Conservation (phyloP, 2,797 vertebrate species). For the Crocodylus rhombifer region DNA sequence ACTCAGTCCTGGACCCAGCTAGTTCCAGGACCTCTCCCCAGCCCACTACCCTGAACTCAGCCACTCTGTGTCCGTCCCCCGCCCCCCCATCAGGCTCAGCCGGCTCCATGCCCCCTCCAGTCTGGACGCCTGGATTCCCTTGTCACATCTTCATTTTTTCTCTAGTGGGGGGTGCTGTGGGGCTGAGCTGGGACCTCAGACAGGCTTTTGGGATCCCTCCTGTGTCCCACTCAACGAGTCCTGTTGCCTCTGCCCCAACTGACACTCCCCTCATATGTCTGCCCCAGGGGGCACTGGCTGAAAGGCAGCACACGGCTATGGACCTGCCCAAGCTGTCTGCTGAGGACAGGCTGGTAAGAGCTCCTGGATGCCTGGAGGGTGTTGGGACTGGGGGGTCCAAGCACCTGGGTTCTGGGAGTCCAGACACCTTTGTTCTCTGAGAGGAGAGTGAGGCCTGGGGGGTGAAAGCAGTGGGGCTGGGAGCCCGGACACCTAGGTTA, state of each 20-base stretch:
- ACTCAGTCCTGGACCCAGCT: no score
- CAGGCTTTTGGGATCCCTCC: no score
- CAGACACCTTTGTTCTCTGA: neutral
- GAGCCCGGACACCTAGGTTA: neutral
- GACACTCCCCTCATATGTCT: neutral
- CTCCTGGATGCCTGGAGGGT: neutral
- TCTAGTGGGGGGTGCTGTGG: no score
- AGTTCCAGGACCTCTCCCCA: neutral
- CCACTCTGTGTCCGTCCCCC: neutral
- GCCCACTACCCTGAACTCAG: neutral
- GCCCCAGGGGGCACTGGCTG: conserved; percentile 87
- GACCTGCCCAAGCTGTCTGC: conserved; percentile 87
- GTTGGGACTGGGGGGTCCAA: no score
- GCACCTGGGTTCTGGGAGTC: no score
- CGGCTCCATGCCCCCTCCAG: no score
- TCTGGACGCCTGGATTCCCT: no score
- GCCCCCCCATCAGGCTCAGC: no score
- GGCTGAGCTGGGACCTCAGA: no score
- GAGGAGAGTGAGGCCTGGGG: neutral
- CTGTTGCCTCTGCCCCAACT: neutral
- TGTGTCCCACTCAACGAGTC: no score
- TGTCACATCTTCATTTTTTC: no score
- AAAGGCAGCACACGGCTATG: conserved; percentile 87
- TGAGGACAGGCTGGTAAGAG: conserved; percentile 83
- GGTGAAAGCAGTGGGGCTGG: neutral